Evolutionary conservation across 2,113 vertebrate genomes (phyloP), one percentile per base, ranked within the genome.

Genomic region (Lates calcarifer): DNA sequence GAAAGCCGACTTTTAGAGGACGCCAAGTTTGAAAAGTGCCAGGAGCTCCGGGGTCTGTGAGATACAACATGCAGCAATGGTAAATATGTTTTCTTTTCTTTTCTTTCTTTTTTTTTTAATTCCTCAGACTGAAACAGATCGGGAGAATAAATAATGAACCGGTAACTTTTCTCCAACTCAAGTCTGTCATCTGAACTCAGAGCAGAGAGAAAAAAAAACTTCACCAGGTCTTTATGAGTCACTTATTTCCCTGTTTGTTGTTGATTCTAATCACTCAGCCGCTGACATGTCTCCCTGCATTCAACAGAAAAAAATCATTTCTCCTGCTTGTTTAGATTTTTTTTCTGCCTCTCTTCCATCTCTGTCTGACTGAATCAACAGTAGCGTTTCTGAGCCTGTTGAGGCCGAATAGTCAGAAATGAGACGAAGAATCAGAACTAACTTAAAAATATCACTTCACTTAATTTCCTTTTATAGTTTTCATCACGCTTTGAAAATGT

Each of bases 21-120:
- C 87, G 84, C 70, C 78, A 90, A 91, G 72, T 91, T 92, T 85
- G 78, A 88, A 89, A 92, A 91, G 89, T 81, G 75, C 90, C 93
- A 91, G 91, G 72, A 95, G 80, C 90, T 63, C 76, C 90, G 69
- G 85, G 85, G 86, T 92, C 93, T 90, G 79, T 91, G 86, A 91
- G 83, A 93, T 75, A 93, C 93, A 94, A 91, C 93, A 96, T 96
- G 95, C 94, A 94, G 92, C 93, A 90, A 95, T 96, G 95, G 95
- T 96, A 94, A 96, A 93, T 95, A 94, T 91, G 31, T 60, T 89
- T 82, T 81, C 66, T 89, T 82, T 82, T 69, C 51, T 74, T 14
- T 33, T 68, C 45, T n/a, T 74, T 22, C n/a, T 74, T 62, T n/a
- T n/a, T n/a, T n/a, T n/a, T n/a, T n/a, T n/a, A n/a, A n/a, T n/a